Base-by-base conservation (phyloP, 1,140 invertebrate species). In the Drosophila arawakana region DNA sequence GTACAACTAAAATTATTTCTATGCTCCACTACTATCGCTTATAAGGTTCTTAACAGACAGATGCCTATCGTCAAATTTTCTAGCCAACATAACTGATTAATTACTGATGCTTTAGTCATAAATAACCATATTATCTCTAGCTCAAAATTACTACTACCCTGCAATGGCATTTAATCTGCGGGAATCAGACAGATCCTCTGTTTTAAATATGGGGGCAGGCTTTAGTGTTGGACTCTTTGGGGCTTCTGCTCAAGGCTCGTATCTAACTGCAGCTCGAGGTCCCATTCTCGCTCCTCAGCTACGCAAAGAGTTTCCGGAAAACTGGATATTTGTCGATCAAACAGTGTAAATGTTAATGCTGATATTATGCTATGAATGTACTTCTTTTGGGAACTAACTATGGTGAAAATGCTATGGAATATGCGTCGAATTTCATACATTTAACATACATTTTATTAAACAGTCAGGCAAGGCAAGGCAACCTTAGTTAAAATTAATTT, bases 321-420 rank as follows among this genome's bases (percentile, higher is more conserved):
- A 35, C 11, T 57, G 54, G 54, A 21, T 57, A 7, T 57, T 57
- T 41, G 9, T 57, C 21, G 37, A 21, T n/a, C 9, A 59, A 2
- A 8, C 18, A 30, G 30, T 37, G 57, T 59, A 59, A 59, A 44
- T 41, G 4, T 43, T 2, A 54, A 34, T 39, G 13, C 4, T 57
- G 8, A n/a, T 13, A 37, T 54, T 54, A 37, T 35, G 3, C 13
- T 49, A 35, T 35, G 49, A 25, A 41, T 41, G 10, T 15, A 3
- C 25, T 34, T 2, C 15, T 50, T 58, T 59, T 54, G 54, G 43
- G n/a, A 50, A 59, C 55, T 68, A 68, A 68, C 44, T 47, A 10
- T 25, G 7, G 13, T 37, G 15, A 49, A 37, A 25, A 6, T 3
- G 9, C 8, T 67, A 67, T 67, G 34, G 34, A 58, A 67, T 66